These are phyloP conservation scores for Epirrita christyi DNA, from an alignment of 2,888 invertebrate genomes.

Conservation along the genomic window DNA sequence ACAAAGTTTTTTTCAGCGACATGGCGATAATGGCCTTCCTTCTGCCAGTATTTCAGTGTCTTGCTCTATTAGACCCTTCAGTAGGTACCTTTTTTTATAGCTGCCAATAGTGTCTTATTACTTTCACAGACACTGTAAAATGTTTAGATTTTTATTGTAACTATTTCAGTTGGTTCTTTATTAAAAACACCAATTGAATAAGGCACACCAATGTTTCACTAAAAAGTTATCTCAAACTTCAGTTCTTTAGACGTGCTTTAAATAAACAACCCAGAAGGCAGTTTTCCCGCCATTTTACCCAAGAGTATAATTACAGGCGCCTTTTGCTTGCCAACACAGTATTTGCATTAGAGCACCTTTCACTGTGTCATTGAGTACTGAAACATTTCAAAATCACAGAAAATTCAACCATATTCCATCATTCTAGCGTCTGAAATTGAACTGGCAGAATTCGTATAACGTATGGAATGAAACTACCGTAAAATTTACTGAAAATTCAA, in stretches of 20 bases:
- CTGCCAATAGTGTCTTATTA: too few relatives aligned
- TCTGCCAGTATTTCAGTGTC: slow-evolving; percentile 1
- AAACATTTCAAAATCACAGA: not conserved
- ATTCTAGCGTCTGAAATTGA: slow-evolving; percentile 12
- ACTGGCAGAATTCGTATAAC: slow-evolving; percentile 2
- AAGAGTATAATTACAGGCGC: slow-evolving; percentile 62
- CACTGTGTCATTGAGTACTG: slow-evolving; percentile 1
- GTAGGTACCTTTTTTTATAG: too few relatives aligned
- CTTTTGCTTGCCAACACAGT: slow-evolving; percentile 60
- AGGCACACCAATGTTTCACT: not conserved
- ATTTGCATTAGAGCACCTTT: slow-evolving; percentile 58
- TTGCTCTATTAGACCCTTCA: slow-evolving; percentile 4
- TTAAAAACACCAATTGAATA: not conserved
- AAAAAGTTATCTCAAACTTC: slow-evolving; percentile 13
- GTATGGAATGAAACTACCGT: not conserved
- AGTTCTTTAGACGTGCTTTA: slow-evolving; percentile 21
- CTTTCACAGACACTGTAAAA: too few relatives aligned
- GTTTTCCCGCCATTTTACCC: slow-evolving; percentile 49
- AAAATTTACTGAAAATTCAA: not conserved
- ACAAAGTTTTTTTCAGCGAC: slow-evolving; percentile 21
- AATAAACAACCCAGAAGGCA: slow-evolving; percentile 21
- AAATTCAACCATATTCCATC: slow-evolving; percentile 19
- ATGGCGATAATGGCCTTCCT: slow-evolving; percentile 8
- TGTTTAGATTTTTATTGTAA: too few relatives aligned
- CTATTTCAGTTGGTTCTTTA: too few relatives aligned